Percentiles rank a stretch among this genome's conserved stretches.
Evolutionary conservation across 1,140 invertebrate species (phyloP).

Genomic region (Acromyrmex heyeri): DNA sequence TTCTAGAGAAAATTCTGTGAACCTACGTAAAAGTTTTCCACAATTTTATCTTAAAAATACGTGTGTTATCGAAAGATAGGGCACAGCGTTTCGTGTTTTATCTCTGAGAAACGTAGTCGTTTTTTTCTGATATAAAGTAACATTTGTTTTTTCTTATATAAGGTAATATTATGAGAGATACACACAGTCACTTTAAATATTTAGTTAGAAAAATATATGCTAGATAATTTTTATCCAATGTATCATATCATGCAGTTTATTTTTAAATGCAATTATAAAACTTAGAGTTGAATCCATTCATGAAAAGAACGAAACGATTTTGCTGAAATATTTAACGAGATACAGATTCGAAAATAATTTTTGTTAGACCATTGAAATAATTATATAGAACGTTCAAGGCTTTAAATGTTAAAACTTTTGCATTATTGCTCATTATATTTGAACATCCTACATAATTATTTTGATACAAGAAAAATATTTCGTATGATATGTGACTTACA

Average conservation of each 20-base stretch:
- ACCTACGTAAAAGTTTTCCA: not conserved
- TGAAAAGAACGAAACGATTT: no score
- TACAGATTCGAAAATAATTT: no score
- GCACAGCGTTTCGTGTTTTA: not conserved
- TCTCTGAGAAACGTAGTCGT: not conserved
- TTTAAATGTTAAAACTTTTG: no score
- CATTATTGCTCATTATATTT: no score
- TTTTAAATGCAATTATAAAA: not conserved
- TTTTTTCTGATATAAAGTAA: not conserved
- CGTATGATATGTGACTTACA: no score
- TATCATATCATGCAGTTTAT: not conserved
- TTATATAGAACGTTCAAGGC: no score
- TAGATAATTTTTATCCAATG: not conserved
- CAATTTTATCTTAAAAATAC: conserved; percentile 5
- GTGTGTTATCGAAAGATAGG: conserved; percentile 5
- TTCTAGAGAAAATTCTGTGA: not conserved
- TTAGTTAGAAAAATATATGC: not conserved
- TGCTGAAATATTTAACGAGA: no score
- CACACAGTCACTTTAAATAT: not conserved
- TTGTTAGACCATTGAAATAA: no score
- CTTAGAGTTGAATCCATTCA: not conserved
- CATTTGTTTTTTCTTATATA: not conserved
- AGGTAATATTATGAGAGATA: not conserved
- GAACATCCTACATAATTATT: no score
- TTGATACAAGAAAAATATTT: no score